Evolutionary conservation across 2,888 invertebrate species (phyloP).

Genomic region (Agrypnus murinus): DNA sequence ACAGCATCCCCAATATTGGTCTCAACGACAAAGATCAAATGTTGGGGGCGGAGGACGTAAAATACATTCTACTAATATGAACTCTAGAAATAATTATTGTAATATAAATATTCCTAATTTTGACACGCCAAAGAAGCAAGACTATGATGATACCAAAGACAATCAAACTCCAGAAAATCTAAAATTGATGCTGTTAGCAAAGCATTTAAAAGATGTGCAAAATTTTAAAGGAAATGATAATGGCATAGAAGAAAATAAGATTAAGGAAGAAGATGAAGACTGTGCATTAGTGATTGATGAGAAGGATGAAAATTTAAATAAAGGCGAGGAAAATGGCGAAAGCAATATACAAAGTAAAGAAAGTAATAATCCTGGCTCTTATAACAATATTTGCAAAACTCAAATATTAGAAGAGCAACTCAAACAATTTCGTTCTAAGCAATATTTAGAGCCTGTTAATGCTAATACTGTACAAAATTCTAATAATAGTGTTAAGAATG

Average conservation of each 20-base stretch:
- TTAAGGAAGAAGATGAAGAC: conserved; percentile 80
- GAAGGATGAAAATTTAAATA: conserved; percentile 61
- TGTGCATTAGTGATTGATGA: conserved; percentile 80
- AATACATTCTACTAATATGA: conserved; percentile 61
- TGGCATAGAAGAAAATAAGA: conserved; percentile 64
- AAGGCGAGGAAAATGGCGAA: conserved; percentile 54
- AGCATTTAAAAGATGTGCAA: conserved; percentile 76
- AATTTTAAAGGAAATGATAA: conserved; percentile 58
- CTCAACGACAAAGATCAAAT: conserved; percentile 81
- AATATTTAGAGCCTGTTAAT: conserved; percentile 49
- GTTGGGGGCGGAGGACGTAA: conserved; percentile 74
- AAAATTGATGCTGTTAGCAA: conserved; percentile 85
- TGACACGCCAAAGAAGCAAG: conserved; percentile 63
- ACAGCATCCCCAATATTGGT: conserved; percentile 94
- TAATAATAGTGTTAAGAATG: conserved; percentile 57
- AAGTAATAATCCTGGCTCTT: conserved; percentile 8
- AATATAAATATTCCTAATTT: conserved; percentile 65
- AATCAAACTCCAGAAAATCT: conserved; percentile 77
- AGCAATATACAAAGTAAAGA: conserved; percentile 17
- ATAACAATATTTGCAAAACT: conserved; percentile 54
- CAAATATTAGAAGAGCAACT: conserved; percentile 63
- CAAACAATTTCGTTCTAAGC: conserved; percentile 55
- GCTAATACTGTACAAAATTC: conserved; percentile 57
- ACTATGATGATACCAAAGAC: conserved; percentile 61
- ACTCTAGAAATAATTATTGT: conserved; percentile 56